Base-by-base conservation (phyloP, 2,888 invertebrate species). In the Ypsolopha scabrella region DNA sequence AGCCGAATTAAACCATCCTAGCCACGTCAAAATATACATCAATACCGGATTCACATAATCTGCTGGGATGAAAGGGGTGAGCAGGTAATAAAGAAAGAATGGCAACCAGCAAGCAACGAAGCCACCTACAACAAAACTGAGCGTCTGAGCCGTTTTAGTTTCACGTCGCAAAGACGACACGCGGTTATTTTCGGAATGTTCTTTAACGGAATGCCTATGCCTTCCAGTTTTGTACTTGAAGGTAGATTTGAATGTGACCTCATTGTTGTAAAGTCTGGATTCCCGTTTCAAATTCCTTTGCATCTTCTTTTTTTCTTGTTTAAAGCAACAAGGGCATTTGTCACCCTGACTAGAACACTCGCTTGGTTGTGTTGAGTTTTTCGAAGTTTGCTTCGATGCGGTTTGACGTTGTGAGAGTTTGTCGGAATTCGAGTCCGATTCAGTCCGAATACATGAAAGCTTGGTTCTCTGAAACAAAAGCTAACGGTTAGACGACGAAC, bases 71-170 rank as follows among this genome's bases (percentile, higher is more conserved):
- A 95, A 95, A 6, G 95, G 95, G 2, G 92, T 93, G 1, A 94
- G 82, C 9, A 96, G 77, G 65, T 96, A 96, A 58, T 93, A 91
- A 6, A 94, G 82, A 74, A 95, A 96, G 75, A 96, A 96, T 0
- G 95, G 95, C 35, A 95, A 73, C 96, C 96, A 96, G 63, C 95
- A 96, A 6, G 93, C 92, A 3, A 95, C 91, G 61, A 95, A 95
- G 2, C 95, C 95, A 0, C 95, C 95, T 0, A 96, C 94, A 0
- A 96, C 95, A 6, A 95, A 90, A 56, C 94, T 94, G 49, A 96
- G 72, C 0, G 95, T 95, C 67, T 95, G 94, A 3, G 95, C 95
- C 0, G 96, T 95, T 80, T 96, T 96, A 4, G 93, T 94, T 68
- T 96, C 96, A 49, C 94, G 86, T 50, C 93, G 88, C 53, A 92